These are phyloP conservation scores for Synergus japonicus DNA, from an alignment of 2,888 invertebrate species.

Conservation along the genomic window DNA sequence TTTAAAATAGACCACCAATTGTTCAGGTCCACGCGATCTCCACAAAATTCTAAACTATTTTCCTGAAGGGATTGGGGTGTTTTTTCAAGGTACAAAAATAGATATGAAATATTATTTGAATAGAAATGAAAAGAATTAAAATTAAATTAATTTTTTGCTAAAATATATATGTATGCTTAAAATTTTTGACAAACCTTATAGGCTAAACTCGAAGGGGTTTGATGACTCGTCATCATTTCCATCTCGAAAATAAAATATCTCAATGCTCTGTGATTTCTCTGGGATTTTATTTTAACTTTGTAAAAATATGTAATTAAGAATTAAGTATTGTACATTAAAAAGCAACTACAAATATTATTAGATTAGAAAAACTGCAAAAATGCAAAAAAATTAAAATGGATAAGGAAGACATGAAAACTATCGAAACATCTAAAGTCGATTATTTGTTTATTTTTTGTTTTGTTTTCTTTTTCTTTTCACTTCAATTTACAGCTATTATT, in stretches of 20 bases:
- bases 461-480: constrained; percentile 42
- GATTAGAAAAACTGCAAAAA: background rate
- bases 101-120: background rate
- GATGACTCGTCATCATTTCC: background rate
- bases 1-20: constrained; percentile 62
- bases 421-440: background rate
- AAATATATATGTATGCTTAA: background rate
- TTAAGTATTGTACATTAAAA: background rate
- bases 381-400: background rate
- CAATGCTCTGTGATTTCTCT: background rate
- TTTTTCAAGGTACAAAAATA: background rate
- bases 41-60: constrained; percentile 52
- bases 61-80: background rate
- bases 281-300: background rate
- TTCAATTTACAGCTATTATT: constrained; percentile 11
- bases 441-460: constrained; percentile 22
- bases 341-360: background rate
- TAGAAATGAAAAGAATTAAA: background rate
- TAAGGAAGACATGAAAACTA: background rate
- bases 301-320: background rate
- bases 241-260: background rate
- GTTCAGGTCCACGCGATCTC: constrained; percentile 57
- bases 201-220: background rate
- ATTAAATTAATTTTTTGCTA: background rate
- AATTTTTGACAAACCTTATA: constrained; percentile 14